A percentile compares a stretch with the other conserved stretches of the same genome.
phyloP scores from a whole-genome alignment of 2,797 vertebrate genomes.

The Esox lucius region DNA sequence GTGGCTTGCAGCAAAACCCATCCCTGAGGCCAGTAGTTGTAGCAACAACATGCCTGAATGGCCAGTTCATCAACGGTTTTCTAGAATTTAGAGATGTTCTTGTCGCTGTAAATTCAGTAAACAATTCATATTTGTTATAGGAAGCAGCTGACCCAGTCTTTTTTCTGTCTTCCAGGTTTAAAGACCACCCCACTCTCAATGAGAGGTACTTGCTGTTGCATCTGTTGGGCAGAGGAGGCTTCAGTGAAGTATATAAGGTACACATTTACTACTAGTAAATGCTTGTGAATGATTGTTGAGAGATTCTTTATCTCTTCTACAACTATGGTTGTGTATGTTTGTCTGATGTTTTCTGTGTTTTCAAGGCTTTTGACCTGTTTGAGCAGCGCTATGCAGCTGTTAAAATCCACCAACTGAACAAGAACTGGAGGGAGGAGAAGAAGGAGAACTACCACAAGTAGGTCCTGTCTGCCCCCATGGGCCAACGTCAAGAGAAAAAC shows the following conservation, averaged over 20 bases:
- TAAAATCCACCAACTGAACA: constrained; percentile 99
- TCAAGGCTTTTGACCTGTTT: constrained; percentile 96
- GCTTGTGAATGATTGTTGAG: background rate
- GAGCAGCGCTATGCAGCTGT: constrained; percentile 98
- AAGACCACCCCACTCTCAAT: constrained; percentile 98
- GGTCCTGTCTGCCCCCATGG: constrained; percentile 37
- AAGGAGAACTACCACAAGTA: constrained; percentile 99
- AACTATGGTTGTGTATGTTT: background rate
- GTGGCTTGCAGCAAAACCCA: background rate
- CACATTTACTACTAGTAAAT: background rate
- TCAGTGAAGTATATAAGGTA: constrained; percentile 99
- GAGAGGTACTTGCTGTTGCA: constrained; percentile 97
- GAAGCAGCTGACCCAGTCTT: background rate
- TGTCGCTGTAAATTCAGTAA: background rate
- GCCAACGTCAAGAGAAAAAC: background rate
- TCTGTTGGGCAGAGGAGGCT: constrained; percentile 96
- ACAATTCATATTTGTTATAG: background rate
- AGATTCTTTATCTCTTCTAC: background rate
- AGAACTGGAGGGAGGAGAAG: constrained; percentile 99
- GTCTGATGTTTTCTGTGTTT: constrained; percentile 5
- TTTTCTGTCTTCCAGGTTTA: constrained; percentile 79
- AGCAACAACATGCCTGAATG: background rate
- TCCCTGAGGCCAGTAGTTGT: background rate
- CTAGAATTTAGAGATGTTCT: background rate
- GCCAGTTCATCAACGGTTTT: background rate